Evolutionary conservation across 2,888 invertebrate species (phyloP), one percentile per base, ranked within the genome.

Genomic region (Leptopterna dolabrata): DNA sequence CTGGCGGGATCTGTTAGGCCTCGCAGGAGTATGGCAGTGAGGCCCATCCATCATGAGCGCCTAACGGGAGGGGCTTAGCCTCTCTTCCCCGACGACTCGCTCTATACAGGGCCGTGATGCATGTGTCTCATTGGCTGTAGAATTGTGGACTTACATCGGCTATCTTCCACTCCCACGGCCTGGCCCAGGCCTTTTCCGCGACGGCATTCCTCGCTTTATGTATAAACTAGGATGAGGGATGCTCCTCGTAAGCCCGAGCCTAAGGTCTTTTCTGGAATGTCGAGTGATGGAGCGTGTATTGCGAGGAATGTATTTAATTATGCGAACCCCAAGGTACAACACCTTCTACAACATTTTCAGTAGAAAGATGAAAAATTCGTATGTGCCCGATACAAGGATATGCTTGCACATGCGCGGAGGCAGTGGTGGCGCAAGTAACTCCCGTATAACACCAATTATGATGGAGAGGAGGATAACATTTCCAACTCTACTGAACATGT

Each of bases 121-220:
- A 83, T 83, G 83, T 83, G 83, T 83, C 63, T 83, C 83, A 83
- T 83, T 70, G 83, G 63, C 83, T 19, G 19, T 16, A 83, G 83
- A 83, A 83, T 78, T 78, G 45, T 78, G 78, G 78, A 78, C 78
- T 78, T 47, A 27, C 43, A 45, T 78, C 16, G 78, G 78, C 45
- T 41, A 45, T 19, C 76, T 43, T 78, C 43, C 45, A 13, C 78
- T 45, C 13, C 63, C 63, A 63, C 24, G 63, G 19, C 63, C 63
- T n/a, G n/a, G 13, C 63, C 63, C 63, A 19, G n/a, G 63, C 27
- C 63, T 63, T 63, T 63, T 63, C 63, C 63, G 63, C 63, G 63
- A 63, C 63, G 63, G 63, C 19, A 63, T 63, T 63, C 27, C 63
- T 63, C 63, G 63, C 63, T 6, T 4, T 13, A 63, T 63, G 19